A percentile compares a stretch with the other conserved stretches of the same genome.
Conservation (phyloP, 1,140 invertebrate species). For the Contarinia nasturtii region DNA sequence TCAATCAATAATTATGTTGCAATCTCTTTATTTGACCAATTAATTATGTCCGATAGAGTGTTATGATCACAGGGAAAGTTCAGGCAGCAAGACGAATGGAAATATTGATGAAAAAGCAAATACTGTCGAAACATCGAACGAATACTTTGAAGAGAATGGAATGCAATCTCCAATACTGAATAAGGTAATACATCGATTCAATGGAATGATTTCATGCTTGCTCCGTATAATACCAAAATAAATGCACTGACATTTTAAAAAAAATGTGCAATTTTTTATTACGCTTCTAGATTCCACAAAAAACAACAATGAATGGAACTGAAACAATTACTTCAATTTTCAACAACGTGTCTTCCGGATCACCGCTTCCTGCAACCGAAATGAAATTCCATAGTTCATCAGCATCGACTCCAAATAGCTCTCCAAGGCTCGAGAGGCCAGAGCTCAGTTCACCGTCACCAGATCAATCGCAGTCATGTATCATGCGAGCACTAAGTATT, state of each 20-base stretch:
- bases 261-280: background rate
- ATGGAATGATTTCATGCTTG: too few relatives aligned
- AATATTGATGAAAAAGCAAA: too few relatives aligned
- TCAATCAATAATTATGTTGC: too few relatives aligned
- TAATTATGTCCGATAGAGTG: too few relatives aligned
- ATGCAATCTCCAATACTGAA: background rate
- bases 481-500: constrained; percentile 32
- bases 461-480: constrained; percentile 19
- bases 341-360: background rate
- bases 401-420: constrained; percentile 20
- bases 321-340: background rate
- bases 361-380: background rate
- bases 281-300: background rate
- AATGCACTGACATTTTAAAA: too few relatives aligned
- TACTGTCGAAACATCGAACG: background rate
- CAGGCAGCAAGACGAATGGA: too few relatives aligned
- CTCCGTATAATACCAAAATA: too few relatives aligned
- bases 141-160: background rate
- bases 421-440: constrained; percentile 12
- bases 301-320: background rate
- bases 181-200: background rate
- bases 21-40: too few relatives aligned
- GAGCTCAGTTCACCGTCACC: constrained; percentile 12
- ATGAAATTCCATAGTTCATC: constrained; percentile 3
- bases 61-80: too few relatives aligned